These are phyloP conservation scores for Pachypeltis micranthus DNA, from an alignment of 1,140 invertebrate species.

Conservation along the genomic window DNA sequence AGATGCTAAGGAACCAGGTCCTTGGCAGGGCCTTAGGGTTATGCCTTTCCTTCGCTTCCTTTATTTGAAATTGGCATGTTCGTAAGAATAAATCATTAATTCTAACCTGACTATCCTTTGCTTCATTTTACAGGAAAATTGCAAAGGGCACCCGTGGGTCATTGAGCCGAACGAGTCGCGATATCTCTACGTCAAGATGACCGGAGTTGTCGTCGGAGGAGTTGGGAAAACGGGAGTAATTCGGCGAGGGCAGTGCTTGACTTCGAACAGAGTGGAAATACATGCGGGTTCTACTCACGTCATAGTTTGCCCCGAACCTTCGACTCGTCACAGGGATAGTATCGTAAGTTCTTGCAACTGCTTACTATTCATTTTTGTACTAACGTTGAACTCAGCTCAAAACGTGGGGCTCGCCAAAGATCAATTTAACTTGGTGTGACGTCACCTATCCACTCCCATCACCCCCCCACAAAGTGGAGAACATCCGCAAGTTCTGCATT, in stretches of 20 bases:
- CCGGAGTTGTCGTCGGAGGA: conserved; percentile 45
- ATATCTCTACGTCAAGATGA: conserved; percentile 58
- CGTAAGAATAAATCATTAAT: too few relatives aligned
- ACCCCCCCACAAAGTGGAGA: too few relatives aligned
- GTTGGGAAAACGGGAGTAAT: conserved; percentile 28
- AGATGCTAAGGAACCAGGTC: too few relatives aligned
- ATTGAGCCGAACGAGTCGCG: conserved; percentile 53
- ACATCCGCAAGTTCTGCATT: too few relatives aligned
- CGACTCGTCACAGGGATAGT: conserved; percentile 40
- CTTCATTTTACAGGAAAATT: conserved; percentile 48
- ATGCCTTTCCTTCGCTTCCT: too few relatives aligned
- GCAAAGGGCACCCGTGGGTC: conserved; percentile 63
- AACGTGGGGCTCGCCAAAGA: too few relatives aligned
- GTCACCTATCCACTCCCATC: too few relatives aligned
- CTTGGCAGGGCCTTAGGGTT: too few relatives aligned
- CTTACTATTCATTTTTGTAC: not conserved
- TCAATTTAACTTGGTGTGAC: too few relatives aligned
- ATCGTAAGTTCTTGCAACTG: conserved; percentile 36
- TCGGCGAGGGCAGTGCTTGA: conserved; percentile 44
- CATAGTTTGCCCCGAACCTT: conserved; percentile 52
- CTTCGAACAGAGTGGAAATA: conserved; percentile 56
- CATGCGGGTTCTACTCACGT: conserved; percentile 53
- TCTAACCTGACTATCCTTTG: not conserved
- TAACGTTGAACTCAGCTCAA: too few relatives aligned
- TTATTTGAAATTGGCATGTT: too few relatives aligned